phyloP scores from a whole-genome alignment of 2,113 vertebrate species.

The Ceyx melanurus region DNA sequence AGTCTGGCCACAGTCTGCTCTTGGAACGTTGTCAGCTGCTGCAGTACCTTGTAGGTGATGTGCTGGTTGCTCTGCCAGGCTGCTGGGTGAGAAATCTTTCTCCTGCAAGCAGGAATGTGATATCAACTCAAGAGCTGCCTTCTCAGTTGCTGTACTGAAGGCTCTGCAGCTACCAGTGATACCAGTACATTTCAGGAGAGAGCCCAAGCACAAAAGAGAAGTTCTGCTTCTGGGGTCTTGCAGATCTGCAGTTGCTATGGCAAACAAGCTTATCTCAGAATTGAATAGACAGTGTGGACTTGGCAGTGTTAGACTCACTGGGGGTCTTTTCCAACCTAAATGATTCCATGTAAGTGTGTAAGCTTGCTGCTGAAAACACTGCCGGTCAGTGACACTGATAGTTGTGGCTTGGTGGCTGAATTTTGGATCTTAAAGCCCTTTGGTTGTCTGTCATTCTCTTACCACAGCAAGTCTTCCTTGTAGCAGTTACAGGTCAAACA shows the following conservation, averaged over 20 bases:
- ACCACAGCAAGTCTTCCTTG: not conserved
- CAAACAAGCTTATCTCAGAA: not conserved
- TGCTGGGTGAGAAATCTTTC: not conserved
- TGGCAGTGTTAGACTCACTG: not conserved
- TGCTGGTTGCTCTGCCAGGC: not conserved
- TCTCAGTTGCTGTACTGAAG: no score
- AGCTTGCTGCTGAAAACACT: not conserved
- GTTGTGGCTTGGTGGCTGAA: not conserved
- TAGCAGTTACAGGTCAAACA: not conserved
- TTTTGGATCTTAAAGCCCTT: not conserved
- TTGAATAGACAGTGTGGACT: not conserved
- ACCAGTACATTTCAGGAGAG: not conserved
- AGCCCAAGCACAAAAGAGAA: no score
- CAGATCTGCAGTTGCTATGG: no score
- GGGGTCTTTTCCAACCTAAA: not conserved
- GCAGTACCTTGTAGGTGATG: not conserved
- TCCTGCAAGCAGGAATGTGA: not conserved
- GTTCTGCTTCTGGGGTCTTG: not conserved
- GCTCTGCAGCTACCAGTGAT: not conserved
- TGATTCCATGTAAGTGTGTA: not conserved
- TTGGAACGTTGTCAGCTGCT: not conserved
- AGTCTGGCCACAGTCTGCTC: not conserved
- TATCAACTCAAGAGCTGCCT: not conserved
- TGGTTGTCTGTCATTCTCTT: not conserved
- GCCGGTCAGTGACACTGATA: rapidly evolving